A percentile compares a stretch with the other conserved stretches of the same genome.
Evolutionary conservation across 2,797 vertebrate genomes (phyloP).

Genomic region (Channallabes apus): DNA sequence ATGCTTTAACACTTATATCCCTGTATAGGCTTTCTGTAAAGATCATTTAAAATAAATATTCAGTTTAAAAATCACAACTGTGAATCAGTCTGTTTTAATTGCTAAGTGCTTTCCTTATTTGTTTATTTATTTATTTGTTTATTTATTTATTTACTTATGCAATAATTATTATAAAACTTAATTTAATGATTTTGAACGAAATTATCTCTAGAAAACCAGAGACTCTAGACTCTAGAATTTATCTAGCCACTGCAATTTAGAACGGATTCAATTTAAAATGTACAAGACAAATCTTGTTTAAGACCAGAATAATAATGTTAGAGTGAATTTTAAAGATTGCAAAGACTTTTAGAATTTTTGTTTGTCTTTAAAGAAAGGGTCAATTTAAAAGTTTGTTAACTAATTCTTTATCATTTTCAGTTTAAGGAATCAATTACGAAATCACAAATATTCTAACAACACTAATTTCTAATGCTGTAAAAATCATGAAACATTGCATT

Average conservation of each 20-base stretch:
- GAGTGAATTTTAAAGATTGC: neutral
- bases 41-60: too few species aligned
- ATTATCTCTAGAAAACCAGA: too few species aligned
- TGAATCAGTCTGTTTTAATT: too few species aligned
- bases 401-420: neutral
- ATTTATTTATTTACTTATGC: neutral
- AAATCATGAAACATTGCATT: neutral
- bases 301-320: neutral
- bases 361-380: too few species aligned
- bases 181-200: neutral
- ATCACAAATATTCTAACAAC: neutral
- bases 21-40: too few species aligned
- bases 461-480: conserved; percentile 60
- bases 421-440: neutral
- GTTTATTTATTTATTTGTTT: too few species aligned
- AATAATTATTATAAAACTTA: neutral
- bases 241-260: neutral
- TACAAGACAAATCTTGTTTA: neutral
- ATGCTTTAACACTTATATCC: neutral
- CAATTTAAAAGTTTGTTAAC: neutral
- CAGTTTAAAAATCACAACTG: too few species aligned
- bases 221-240: too few species aligned
- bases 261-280: neutral
- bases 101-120: too few species aligned
- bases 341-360: too few species aligned